Conservation (phyloP, 2,888 invertebrate genomes). For the Petrolisthes cinctipes region DNA sequence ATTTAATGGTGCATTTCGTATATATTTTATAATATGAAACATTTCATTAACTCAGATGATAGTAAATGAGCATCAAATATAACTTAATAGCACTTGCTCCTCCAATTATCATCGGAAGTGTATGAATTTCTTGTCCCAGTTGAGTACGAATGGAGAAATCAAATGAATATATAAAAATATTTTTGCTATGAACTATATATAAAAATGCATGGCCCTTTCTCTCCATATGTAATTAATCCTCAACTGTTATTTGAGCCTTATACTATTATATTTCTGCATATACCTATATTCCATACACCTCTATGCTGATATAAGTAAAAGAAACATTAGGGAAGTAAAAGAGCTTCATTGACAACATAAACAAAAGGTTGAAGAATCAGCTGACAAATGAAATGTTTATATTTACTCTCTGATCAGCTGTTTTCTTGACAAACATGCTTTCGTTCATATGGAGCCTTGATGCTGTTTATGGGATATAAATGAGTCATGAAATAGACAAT, state of each 20-base stretch:
- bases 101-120: slow-evolving; percentile 28
- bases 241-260: not conserved
- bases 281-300: not conserved
- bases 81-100: not conserved
- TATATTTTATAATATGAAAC: not conserved
- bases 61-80: not conserved
- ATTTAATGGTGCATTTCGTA: not conserved
- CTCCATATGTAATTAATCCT: not conserved
- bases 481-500: too few relatives aligned
- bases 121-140: slow-evolving; percentile 19
- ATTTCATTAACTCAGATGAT: not conserved
- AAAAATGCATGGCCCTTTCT: not conserved
- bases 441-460: not conserved
- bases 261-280: not conserved
- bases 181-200: slow-evolving; percentile 19
- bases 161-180: slow-evolving; percentile 32
- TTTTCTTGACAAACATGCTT: not conserved
- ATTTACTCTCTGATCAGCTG: not conserved
- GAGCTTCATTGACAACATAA: slow-evolving; percentile 54
- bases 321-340: slow-evolving; percentile 16
- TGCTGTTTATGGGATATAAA: too few relatives aligned
- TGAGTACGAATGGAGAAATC: slow-evolving; percentile 24
- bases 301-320: not conserved
- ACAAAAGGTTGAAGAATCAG: slow-evolving; percentile 52
- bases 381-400: slow-evolving; percentile 35